phyloP scores from a whole-genome alignment of 2,113 vertebrate species.

The Megaleporinus macrocephalus region DNA sequence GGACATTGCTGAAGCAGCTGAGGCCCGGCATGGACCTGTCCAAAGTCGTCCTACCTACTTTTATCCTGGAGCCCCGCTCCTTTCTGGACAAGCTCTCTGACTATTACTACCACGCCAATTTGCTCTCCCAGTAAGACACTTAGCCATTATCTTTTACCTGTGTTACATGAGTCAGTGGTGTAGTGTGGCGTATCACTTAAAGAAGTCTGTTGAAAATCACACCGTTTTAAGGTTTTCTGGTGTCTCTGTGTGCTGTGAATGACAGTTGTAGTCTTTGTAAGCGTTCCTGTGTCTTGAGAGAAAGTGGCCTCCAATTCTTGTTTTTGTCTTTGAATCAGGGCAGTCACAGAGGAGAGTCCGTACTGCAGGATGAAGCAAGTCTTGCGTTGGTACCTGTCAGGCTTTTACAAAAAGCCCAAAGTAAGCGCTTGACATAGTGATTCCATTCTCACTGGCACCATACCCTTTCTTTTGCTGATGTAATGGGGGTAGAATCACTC shows the following conservation, averaged over 20 bases:
- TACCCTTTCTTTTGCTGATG: background rate
- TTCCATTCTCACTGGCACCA: no score
- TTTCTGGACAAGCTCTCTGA: slow-evolving; percentile 95
- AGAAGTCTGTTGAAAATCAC: background rate
- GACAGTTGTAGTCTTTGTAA: no score
- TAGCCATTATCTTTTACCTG: background rate
- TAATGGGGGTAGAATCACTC: background rate
- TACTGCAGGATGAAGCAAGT: slow-evolving; percentile 91
- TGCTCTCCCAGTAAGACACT: slow-evolving; percentile 89
- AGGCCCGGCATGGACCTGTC: slow-evolving; percentile 95
- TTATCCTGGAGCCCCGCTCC: slow-evolving; percentile 92
- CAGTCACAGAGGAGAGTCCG: slow-evolving; percentile 82
- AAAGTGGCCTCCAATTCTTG: background rate
- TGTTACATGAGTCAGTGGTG: background rate
- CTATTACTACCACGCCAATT: slow-evolving; percentile 92
- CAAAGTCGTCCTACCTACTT: slow-evolving; percentile 91
- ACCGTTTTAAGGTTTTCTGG: no score
- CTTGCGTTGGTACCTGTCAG: slow-evolving; percentile 91
- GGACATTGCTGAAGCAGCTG: slow-evolving; percentile 89
- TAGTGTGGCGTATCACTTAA: background rate
- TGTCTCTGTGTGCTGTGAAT: no score
- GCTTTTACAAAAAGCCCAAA: slow-evolving; percentile 97
- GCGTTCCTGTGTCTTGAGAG: no score
- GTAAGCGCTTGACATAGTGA: slow-evolving; percentile 68
- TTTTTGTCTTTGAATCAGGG: slow-evolving; percentile 70